Conservation (phyloP, 2,113 vertebrate species). For the Eudyptes chrysolophus region DNA sequence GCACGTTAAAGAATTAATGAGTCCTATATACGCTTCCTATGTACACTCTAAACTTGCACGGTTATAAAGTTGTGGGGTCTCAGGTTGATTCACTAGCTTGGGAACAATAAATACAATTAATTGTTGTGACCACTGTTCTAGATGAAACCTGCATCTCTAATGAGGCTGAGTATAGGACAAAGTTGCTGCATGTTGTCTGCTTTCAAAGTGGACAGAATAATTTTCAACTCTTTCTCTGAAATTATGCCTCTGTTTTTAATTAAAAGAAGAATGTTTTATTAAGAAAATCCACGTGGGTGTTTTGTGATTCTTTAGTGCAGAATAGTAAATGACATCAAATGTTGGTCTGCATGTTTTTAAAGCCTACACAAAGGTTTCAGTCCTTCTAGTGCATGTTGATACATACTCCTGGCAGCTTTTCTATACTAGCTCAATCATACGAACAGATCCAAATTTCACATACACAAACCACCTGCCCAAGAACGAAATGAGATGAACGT, state of each 20-base stretch:
- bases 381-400: background rate
- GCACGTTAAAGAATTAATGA: background rate
- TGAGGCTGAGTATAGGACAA: background rate
- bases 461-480: background rate
- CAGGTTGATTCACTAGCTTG: background rate
- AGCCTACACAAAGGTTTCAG: background rate
- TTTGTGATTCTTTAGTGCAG: background rate
- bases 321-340: constrained; percentile 13
- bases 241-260: background rate
- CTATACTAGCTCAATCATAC: background rate
- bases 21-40: background rate
- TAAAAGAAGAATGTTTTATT: background rate
- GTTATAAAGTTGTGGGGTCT: background rate
- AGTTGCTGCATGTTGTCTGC: background rate
- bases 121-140: background rate
- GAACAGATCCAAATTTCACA: background rate
- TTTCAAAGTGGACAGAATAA: background rate
- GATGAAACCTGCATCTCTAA: background rate
- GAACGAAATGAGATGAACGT: background rate
- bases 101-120: background rate
- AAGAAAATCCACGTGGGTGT: background rate
- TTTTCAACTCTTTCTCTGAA: background rate
- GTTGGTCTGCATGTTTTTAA: constrained; percentile 2
- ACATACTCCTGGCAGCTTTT: background rate
- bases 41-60: background rate